Conservation (phyloP, 2,113 vertebrate genomes). For the Prunella fulvescens region DNA sequence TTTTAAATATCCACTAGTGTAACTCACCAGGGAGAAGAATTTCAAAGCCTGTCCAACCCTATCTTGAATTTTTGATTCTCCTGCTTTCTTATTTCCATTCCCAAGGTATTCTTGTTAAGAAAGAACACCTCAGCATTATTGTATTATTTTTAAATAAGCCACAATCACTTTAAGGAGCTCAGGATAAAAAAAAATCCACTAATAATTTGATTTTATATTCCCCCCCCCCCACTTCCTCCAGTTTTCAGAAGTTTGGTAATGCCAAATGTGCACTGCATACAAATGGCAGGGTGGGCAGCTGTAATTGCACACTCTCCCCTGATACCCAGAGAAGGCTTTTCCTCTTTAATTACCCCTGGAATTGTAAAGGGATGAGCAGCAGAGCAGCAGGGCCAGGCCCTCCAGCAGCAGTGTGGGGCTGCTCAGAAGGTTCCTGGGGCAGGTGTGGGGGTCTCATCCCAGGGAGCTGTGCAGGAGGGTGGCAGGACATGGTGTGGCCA, state of each 20-base stretch:
- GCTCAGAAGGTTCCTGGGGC: neutral
- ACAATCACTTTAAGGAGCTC: neutral
- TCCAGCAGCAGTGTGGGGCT: neutral
- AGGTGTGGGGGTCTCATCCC: accelerated
- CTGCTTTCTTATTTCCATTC: neutral
- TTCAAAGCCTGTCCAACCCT: slow-evolving; percentile 36
- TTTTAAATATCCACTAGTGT: slow-evolving; percentile 10
- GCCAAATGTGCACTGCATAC: neutral
- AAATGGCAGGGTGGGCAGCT: neutral
- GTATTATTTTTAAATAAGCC: slow-evolving; percentile 43
- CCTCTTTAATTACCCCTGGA: neutral
- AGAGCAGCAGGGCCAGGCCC: neutral
- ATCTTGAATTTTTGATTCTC: slow-evolving; percentile 6
- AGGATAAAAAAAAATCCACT: neutral
- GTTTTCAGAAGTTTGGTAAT: neutral
- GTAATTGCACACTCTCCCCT: neutral
- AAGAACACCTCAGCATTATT: slow-evolving; percentile 9
- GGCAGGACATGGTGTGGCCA: accelerated
- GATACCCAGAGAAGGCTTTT: neutral
- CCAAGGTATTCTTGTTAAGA: slow-evolving; percentile 42
- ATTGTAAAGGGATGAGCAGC: neutral
- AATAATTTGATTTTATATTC: neutral
- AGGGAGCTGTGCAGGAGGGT: accelerated
- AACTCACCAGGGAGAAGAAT: neutral
- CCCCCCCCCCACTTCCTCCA: neutral